Percentiles rank a stretch among this genome's conserved stretches.
Conservation (phyloP, 2,797 vertebrate species). For the Ispidina picta region DNA sequence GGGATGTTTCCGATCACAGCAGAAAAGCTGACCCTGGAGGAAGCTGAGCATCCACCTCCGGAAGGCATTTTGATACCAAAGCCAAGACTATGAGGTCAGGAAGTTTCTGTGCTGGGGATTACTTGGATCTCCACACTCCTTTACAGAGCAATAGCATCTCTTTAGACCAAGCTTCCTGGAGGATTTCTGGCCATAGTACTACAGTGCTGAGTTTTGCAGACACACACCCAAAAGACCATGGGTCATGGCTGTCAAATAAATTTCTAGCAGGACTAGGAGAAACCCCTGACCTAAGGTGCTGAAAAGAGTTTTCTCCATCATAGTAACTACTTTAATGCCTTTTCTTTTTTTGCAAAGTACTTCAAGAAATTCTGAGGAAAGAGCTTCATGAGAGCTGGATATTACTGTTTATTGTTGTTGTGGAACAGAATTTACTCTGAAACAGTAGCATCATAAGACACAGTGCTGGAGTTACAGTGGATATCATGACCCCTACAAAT, state of each 20-base stretch:
- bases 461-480: not conserved
- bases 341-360: not conserved
- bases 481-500: conserved; percentile 32
- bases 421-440: not conserved
- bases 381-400: not conserved
- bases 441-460: not conserved
- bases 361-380: not conserved
- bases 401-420: conserved; percentile 13
- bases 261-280: not conserved
- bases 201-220: not conserved
- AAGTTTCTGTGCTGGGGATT: not conserved
- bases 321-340: not conserved
- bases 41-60: not conserved
- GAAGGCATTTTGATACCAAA: not conserved
- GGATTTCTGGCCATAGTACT: not conserved
- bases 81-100: not conserved
- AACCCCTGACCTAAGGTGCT: not conserved
- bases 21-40: not conserved
- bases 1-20: not conserved
- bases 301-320: not conserved
- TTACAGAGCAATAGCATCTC: not conserved
- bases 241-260: not conserved
- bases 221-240: not conserved
- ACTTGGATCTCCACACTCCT: not conserved
- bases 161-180: not conserved